Evolutionary conservation across 2,888 invertebrate genomes (phyloP), one percentile per base, ranked within the genome.

Genomic region (Pantelozetes paolii): DNA sequence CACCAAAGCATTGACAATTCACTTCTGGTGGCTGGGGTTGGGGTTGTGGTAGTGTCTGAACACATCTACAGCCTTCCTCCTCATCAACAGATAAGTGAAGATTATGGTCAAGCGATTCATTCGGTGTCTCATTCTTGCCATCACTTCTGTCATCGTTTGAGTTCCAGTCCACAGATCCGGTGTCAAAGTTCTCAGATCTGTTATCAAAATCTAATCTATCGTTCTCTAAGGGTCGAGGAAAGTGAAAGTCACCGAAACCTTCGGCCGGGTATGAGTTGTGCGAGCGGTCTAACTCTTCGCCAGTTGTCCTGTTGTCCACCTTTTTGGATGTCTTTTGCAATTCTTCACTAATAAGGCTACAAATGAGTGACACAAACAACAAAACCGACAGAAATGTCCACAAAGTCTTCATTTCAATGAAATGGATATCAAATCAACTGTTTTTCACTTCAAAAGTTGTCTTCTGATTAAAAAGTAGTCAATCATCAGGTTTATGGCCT

Each of bases 21-120:
- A 76, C 64, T 26, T 76, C 76, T 20, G 73, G 75, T 45, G 74
- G 74, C 48, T 50, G 36, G 23, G 72, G 75, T n/a, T n/a, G n/a
- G n/a, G n/a, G n/a, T n/a, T n/a, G n/a, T n/a, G n/a, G n/a, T n/a
- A n/a, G n/a, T n/a, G n/a, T n/a, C n/a, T n/a, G n/a, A n/a, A n/a
- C n/a, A 71, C 76, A 76, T 50, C 74, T 71, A 74, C 76, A 76
- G 18, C 76, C 76, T 20, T 75, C 75, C 18, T 54, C 59, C 0
- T 57, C 59, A 3, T 18, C 28, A 28, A 23, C 23, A 57, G n/a
- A 13, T 26, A 9, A 6, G 9, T n/a, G 23, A 57, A 28, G n/a
- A n/a, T 28, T 57, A n/a, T 20, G 6, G 11, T 57, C 8, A 28
- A 57, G 23, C n/a, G n/a, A 57, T 57, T n/a, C 8, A 2, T 57